Evolutionary conservation across 2,888 invertebrate species (phyloP).

Genomic region (Nymphalis urticae): DNA sequence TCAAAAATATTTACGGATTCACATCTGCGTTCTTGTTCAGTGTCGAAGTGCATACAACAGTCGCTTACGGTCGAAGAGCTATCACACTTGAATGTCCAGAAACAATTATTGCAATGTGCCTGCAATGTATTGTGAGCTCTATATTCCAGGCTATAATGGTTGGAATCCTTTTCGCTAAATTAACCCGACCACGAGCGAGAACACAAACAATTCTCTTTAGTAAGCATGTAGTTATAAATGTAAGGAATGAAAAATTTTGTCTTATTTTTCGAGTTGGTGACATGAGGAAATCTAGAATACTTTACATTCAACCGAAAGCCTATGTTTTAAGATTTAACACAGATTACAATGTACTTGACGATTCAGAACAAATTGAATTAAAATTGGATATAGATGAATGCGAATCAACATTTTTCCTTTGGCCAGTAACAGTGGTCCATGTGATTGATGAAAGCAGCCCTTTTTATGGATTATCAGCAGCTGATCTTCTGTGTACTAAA

Average conservation of each 20-base stretch:
- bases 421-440: slow-evolving; percentile 97
- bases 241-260: slow-evolving; percentile 91
- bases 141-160: slow-evolving; percentile 91
- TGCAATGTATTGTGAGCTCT: slow-evolving; percentile 96
- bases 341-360: slow-evolving; percentile 88
- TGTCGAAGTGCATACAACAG: slow-evolving; percentile 97
- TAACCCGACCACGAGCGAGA: slow-evolving; percentile 96
- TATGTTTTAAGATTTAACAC: slow-evolving; percentile 90
- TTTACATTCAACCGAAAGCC: slow-evolving; percentile 93
- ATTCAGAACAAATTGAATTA: slow-evolving; percentile 91
- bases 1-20: slow-evolving; percentile 92
- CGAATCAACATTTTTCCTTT: slow-evolving; percentile 95
- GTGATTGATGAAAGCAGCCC: slow-evolving; percentile 93
- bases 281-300: slow-evolving; percentile 96
- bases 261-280: slow-evolving; percentile 97
- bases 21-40: slow-evolving; percentile 97
- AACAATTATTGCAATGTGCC: slow-evolving; percentile 95
- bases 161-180: slow-evolving; percentile 96
- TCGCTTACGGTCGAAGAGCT: slow-evolving; percentile 91
- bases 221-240: slow-evolving; percentile 92
- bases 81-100: slow-evolving; percentile 97
- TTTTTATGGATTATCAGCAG: slow-evolving; percentile 92
- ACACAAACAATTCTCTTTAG: slow-evolving; percentile 97
- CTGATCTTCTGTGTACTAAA: slow-evolving; percentile 91
- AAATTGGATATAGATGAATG: slow-evolving; percentile 90